phyloP scores from a whole-genome alignment of 2,888 invertebrate genomes.

The Mesorhabditis spiculigera region DNA sequence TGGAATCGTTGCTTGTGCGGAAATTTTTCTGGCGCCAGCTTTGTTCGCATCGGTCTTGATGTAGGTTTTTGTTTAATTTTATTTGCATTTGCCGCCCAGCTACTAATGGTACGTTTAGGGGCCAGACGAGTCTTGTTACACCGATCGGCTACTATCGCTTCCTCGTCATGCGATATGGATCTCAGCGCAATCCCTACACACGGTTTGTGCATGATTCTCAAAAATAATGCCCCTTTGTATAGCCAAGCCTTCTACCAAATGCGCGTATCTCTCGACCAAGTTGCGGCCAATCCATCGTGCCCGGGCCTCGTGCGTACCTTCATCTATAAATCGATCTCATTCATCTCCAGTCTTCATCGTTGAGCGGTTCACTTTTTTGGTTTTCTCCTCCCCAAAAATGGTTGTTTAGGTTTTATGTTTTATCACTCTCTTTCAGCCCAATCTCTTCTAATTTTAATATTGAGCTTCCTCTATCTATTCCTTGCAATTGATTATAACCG shows the following conservation, averaged over 20 bases:
- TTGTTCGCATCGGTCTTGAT: slow-evolving; percentile 69
- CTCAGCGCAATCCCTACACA: slow-evolving; percentile 91
- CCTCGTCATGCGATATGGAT: slow-evolving; percentile 83
- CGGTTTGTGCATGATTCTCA: slow-evolving; percentile 65
- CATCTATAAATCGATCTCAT: slow-evolving; percentile 68
- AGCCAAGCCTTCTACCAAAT: slow-evolving; percentile 79
- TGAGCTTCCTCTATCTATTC: no score
- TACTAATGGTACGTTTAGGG: slow-evolving; percentile 66
- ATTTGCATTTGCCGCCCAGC: neutral
- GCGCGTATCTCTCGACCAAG: slow-evolving; percentile 71
- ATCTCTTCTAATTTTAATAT: no score
- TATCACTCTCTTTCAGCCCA: no score
- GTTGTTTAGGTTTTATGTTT: no score
- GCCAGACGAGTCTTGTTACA: slow-evolving; percentile 81
- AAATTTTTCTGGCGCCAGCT: slow-evolving; percentile 73
- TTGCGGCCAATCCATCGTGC: slow-evolving; percentile 71
- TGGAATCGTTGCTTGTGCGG: slow-evolving; percentile 83
- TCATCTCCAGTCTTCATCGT: slow-evolving; percentile 69
- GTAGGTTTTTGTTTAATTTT: slow-evolving; percentile 62
- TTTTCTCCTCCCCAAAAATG: neutral
- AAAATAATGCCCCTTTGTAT: slow-evolving; percentile 14
- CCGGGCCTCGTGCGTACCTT: slow-evolving; percentile 70
- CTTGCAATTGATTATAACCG: no score
- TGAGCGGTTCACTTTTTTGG: neutral
- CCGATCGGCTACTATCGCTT: slow-evolving; percentile 97